phyloP scores from a whole-genome alignment of 2,888 invertebrate genomes.

The Lycocerus yunnanus region DNA sequence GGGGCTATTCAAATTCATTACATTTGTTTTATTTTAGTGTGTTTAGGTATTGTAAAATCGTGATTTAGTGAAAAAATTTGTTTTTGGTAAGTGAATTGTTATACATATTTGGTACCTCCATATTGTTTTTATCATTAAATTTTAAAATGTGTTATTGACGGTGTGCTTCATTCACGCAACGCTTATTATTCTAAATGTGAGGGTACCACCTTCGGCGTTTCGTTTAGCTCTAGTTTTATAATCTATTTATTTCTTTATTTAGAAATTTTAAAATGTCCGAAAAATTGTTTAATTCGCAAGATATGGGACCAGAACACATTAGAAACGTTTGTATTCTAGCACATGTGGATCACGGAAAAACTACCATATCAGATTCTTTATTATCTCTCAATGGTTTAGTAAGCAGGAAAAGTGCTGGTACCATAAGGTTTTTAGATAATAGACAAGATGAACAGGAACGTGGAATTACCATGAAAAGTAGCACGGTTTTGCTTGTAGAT shows the following conservation, averaged over 20 bases:
- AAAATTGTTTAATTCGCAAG: slow-evolving; percentile 62
- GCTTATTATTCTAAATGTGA: no score
- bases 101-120: no score
- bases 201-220: no score
- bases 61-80: no score
- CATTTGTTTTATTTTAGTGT: no score
- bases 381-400: slow-evolving; percentile 94
- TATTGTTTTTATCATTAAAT: no score
- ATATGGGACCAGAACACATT: slow-evolving; percentile 67
- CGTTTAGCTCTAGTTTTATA: no score
- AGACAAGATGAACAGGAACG: slow-evolving; percentile 94
- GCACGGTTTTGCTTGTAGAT: slow-evolving; percentile 86
- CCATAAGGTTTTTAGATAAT: slow-evolving; percentile 92
- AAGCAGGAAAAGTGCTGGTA: slow-evolving; percentile 87
- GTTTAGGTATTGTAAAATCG: no score
- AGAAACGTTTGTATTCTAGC: slow-evolving; percentile 96
- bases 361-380: slow-evolving; percentile 91
- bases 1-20: no score
- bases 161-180: no score
- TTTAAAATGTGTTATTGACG: no score
- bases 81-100: no score
- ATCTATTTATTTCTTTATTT: neutral
- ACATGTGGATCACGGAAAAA: slow-evolving; percentile 98
- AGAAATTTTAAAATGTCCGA: neutral
- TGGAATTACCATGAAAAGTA: slow-evolving; percentile 99